Evolutionary conservation across 2,113 vertebrate species (phyloP), one percentile per base, ranked within the genome.

Genomic region (Fulica atra): DNA sequence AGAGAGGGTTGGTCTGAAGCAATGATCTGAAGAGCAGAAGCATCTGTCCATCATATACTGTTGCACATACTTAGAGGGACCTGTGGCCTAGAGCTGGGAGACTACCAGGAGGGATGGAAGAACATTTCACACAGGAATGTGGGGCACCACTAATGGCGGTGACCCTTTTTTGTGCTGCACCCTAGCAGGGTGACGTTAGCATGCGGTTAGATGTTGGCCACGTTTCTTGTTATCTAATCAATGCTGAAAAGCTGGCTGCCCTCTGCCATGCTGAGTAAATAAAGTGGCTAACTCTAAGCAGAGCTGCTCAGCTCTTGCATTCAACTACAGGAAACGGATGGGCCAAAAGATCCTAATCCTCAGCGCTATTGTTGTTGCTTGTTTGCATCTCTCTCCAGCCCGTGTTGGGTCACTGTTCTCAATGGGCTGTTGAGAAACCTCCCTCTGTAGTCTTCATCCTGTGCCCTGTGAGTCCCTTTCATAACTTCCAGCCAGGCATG

Each of bases 31-130:
- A 61, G 60, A 81, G 24, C 23, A 68, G 65, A 79, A 82, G 33
- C 33, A 76, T 33, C 29, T 2, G 0, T 51, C n/a, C 11, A 16
- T 36, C 15, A n/a, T 0, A 0, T 4, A 42, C 17, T 7, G 2
- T 70, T 46, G 35, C 20, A 31, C 21, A 15, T 19, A 28, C 5
- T 2, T 5, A 10, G 42, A 84, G 23, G 16, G 16, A 38, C 20
- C 16, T 4, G 1, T 38, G 36, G 4, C 51, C 51, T 51, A 73
- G 42, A 78, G 26, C 28, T 68, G 70, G 44, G 36, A 53, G 6
- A 7, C 11, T 50, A 4, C 2, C 4, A 13, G 18, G 11, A 68
- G 20, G 25, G 11, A n/a, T 42, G 33, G n/a, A 57, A 35, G 36
- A 70, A 31, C 16, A 29, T 46, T 83, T 88, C 59, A 15, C 5